Evolutionary conservation across 1,140 invertebrate species (phyloP), one percentile per base, ranked within the genome.

Genomic region (Babylonia areolata): DNA sequence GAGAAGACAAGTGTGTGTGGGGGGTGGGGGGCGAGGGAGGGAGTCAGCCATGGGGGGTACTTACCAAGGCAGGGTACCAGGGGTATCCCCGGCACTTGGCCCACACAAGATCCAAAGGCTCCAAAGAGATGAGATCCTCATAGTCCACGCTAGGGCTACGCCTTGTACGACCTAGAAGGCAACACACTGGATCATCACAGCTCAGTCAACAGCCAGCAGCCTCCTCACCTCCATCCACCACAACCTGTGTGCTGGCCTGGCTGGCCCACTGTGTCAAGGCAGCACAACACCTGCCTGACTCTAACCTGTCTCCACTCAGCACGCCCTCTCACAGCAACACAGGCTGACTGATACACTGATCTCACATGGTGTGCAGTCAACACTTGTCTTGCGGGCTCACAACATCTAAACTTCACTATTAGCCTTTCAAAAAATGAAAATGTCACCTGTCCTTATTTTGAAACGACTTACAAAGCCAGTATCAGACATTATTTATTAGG

Each of bases 61-160:
- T 94, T 92, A 96, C 95, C 81, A 99, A 95, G 0, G 98, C 98
- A 51, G 98, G 98, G 95, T 99, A 99, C 98, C 98, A 99, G 6
- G 98, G 98, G 95, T 98, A 99, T 3, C 98, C 98, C 87, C 98
- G 96, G 95, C 98, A 99, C 93, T 99, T 99, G 0, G 98, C 98
- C 98, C 98, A 99, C 1, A 99, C 98, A 15, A 99, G 95, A 93
- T 99, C 97, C 35, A 99, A 94, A 1, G 97, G 97, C 90, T 97
- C 96, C 51, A 97, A 92, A n/a, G 93, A 91, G 73, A 94, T 92
- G 86, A 93, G 78, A 64, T 94, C 93, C 37, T 93, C 93, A 85
- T 91, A 92, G 86, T 93, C 93, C 88, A 90, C 91, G 82, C 93
- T 93, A 35, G 91, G 90, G 89, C 91, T 91, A 73, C 93, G 86